phyloP scores from a whole-genome alignment of 2,888 invertebrate genomes.

The Tetranychus piercei region DNA sequence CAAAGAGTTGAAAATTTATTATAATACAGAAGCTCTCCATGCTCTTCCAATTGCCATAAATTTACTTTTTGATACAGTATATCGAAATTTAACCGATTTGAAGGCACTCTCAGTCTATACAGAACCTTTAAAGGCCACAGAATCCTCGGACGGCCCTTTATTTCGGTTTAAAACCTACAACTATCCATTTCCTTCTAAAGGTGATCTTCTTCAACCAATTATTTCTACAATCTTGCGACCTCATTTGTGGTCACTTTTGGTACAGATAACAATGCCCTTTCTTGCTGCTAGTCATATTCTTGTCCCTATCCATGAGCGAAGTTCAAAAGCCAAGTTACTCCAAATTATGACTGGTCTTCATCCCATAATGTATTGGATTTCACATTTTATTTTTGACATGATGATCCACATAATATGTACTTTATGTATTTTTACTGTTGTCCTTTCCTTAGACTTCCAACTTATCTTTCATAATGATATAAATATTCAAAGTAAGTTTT shows the following conservation, averaged over 20 bases:
- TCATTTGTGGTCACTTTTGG: slow-evolving; percentile 10
- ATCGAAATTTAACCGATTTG: neutral
- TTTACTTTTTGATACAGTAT: slow-evolving; percentile 8
- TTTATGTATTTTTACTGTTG: slow-evolving; percentile 15
- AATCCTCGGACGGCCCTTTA: neutral
- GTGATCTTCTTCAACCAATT: neutral
- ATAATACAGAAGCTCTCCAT: slow-evolving; percentile 20
- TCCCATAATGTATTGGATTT: slow-evolving; percentile 17
- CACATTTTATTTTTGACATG: slow-evolving; percentile 20
- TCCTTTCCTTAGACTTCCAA: neutral
- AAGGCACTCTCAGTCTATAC: neutral
- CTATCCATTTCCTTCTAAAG: slow-evolving; percentile 9
- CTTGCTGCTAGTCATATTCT: slow-evolving; percentile 22
- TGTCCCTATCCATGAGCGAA: slow-evolving; percentile 22
- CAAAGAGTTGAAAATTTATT: slow-evolving; percentile 2
- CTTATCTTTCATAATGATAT: neutral
- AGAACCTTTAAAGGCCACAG: neutral
- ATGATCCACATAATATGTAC: slow-evolving; percentile 11
- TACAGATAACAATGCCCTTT: slow-evolving; percentile 22
- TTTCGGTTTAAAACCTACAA: neutral
- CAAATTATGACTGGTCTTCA: slow-evolving; percentile 22
- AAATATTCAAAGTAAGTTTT: neutral
- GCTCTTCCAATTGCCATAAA: slow-evolving; percentile 14
- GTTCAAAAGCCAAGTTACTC: slow-evolving; percentile 21
- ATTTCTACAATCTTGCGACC: neutral